phyloP scores from a whole-genome alignment of 1,140 invertebrate species.

The Heliconius nattereri region DNA sequence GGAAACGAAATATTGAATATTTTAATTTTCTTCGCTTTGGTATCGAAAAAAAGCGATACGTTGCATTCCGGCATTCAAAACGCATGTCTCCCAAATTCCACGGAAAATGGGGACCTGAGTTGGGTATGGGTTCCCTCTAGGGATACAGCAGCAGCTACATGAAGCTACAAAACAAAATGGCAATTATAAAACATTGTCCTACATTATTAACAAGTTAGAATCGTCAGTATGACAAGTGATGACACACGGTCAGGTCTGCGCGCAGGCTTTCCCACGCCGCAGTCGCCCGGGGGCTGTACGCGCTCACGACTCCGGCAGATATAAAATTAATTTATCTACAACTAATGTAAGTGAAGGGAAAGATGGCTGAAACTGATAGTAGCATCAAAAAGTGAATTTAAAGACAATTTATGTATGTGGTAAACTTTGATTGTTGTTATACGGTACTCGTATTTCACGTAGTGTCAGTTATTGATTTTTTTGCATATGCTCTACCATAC shows the following conservation, averaged over 20 bases:
- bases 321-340: constrained; percentile 79
- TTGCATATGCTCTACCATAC: neutral
- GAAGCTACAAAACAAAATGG: neutral
- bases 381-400: constrained; percentile 38
- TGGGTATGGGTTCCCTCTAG: no score
- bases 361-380: constrained; percentile 40
- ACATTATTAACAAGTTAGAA: constrained; percentile 31
- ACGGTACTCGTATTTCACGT: constrained; percentile 15
- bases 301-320: constrained; percentile 68
- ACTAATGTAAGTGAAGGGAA: constrained; percentile 52
- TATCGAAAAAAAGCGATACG: no score
- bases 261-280: constrained; percentile 64
- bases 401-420: constrained; percentile 33
- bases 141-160: no score
- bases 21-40: no score
- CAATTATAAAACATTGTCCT: constrained; percentile 24
- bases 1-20: no score
- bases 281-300: constrained; percentile 65
- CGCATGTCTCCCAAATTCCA: no score
- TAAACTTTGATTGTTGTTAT: neutral
- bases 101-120: no score
- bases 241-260: constrained; percentile 44
- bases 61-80: no score
- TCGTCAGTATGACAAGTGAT: constrained; percentile 50
- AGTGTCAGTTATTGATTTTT: neutral